Conservation (phyloP, 2,797 vertebrate species). For the Galaxias olidus region DNA sequence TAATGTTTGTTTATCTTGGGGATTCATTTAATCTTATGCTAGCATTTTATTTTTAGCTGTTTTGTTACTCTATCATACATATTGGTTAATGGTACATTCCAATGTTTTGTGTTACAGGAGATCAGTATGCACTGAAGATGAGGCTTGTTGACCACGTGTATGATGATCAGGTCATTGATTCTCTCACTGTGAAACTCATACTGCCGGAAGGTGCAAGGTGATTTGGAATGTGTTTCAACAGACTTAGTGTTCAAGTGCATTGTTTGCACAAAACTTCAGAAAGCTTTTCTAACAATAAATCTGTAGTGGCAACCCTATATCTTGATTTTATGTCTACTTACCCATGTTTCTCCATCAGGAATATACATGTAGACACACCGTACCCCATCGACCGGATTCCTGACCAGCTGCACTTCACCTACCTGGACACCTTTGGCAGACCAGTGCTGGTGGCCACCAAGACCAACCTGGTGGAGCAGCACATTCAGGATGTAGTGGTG, state of each 20-base stretch:
- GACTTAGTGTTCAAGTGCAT: too few relatives aligned
- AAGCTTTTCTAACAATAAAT: too few relatives aligned
- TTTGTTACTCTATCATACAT: too few relatives aligned
- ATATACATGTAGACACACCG: constrained; percentile 92
- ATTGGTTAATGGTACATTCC: neutral
- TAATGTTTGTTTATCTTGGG: too few relatives aligned
- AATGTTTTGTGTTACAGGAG: constrained; percentile 73
- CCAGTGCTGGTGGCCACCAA: constrained; percentile 94
- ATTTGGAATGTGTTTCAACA: constrained; percentile 38
- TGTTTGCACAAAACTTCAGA: too few relatives aligned
- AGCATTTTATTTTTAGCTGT: too few relatives aligned
- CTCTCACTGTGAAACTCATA: constrained; percentile 91
- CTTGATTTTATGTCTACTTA: too few relatives aligned
- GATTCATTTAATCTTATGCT: too few relatives aligned
- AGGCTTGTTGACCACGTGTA: constrained; percentile 96
- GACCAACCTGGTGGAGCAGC: constrained; percentile 95
- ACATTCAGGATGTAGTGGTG: constrained; percentile 98
- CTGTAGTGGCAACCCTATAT: too few relatives aligned
- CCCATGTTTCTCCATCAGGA: constrained; percentile 70
- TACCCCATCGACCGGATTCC: constrained; percentile 87
- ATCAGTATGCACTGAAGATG: constrained; percentile 98
- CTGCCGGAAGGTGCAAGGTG: constrained; percentile 97
- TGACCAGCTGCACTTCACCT: constrained; percentile 94
- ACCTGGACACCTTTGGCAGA: constrained; percentile 95
- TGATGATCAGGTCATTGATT: constrained; percentile 96